Evolutionary conservation across 2,888 invertebrate genomes (phyloP), one percentile per base, ranked within the genome.

Genomic region (Caprella mutica): DNA sequence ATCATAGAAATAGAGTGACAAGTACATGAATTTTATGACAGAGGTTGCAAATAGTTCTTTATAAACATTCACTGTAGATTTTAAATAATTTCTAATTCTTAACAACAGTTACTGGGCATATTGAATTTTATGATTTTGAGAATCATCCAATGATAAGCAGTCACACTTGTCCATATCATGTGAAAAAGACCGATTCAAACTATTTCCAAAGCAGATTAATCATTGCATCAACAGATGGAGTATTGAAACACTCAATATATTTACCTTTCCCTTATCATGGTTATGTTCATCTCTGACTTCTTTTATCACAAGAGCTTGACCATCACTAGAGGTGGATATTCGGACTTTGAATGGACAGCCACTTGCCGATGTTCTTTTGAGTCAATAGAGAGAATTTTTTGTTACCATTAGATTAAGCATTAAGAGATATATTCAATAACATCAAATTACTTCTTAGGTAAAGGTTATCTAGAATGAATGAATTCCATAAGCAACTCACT

Each of bases 301-400:
- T 44, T 64, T 64, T 39, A 64, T 60, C 50, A 64, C 60, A 39
- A 64, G 56, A 30, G 64, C 64, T 54, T 64, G 64, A 26, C 64
- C 64, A 60, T 64, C 64, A 58, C 44, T 58, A 6, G 64, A 64
- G 24, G 64, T 64, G 42, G 64, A 64, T 27, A 64, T 42, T 19
- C 64, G 60, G 33, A 64, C 64, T 56, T 64, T 64, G 50, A 64
- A 64, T 19, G 64, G 64, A 48, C 64, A 64, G 38, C 64, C 64
- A 48, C 64, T 60, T 8, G 64, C 64, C 42, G 64, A 64, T 35
- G 64, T 64, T 46, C 64, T 56, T 5, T 23, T n/a, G n/a, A n/a
- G n/a, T n/a, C n/a, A 5, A 39, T 5, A 12, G 6, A 12, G 19
- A 39, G 39, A 17, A 39, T 14, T 17, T 35, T 35, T 35, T 35